Conservation (phyloP, 2,113 vertebrate species). For the Prunella fulvescens region DNA sequence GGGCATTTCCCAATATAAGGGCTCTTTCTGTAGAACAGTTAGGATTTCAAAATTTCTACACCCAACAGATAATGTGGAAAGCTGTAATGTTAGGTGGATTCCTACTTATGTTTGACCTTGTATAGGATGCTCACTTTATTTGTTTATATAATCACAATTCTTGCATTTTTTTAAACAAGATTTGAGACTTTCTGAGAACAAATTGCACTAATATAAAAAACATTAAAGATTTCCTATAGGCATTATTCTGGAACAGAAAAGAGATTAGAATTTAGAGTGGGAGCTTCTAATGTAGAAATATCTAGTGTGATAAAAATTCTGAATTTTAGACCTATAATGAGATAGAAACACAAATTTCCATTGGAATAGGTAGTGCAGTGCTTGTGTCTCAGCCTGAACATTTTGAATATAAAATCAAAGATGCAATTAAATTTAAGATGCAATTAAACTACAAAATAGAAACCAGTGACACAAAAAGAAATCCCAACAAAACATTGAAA, state of each 20-base stretch:
- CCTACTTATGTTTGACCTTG: not conserved
- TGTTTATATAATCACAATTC: not conserved
- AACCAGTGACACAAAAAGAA: not conserved
- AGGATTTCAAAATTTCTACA: not conserved
- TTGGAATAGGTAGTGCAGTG: not conserved
- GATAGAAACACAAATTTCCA: not conserved
- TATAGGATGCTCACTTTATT: not conserved
- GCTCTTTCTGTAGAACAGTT: not conserved
- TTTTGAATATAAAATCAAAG: not conserved
- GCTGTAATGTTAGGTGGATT: not conserved
- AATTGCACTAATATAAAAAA: not conserved
- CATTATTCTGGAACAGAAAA: not conserved
- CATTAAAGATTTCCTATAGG: not conserved
- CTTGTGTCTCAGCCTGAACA: not conserved
- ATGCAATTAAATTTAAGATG: not conserved
- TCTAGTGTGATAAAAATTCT: not conserved
- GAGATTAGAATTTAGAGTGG: not conserved
- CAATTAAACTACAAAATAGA: not conserved
- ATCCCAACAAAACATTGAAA: not conserved
- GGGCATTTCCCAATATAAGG: not conserved
- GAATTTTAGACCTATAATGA: not conserved
- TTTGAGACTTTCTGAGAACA: not conserved
- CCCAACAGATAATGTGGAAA: not conserved
- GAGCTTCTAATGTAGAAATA: not conserved
- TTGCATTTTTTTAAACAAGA: not conserved